Base-by-base conservation (phyloP, 2,113 vertebrate genomes). In the Uropsilus gracilis region DNA sequence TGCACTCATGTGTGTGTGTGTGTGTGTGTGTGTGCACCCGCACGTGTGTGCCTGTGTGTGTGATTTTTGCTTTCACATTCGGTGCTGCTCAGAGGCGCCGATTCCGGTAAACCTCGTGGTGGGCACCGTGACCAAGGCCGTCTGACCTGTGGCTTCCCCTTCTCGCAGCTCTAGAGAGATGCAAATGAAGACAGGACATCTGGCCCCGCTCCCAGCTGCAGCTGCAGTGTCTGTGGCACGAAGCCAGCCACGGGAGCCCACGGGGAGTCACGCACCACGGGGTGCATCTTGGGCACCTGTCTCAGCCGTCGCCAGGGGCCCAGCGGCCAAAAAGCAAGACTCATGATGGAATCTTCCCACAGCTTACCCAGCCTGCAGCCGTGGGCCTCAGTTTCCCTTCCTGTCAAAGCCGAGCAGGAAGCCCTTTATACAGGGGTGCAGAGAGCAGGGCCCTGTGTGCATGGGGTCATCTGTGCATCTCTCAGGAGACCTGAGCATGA, bases 21-120 rank as follows among this genome's bases (percentile, higher is more conserved):
- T n/a, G n/a, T n/a, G n/a, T n/a, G n/a, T n/a, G n/a, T n/a, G 2
- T 32, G 26, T 8, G 10, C 37, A 22, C 32, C 9, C 37, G 20
- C 66, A 7, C 9, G 37, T 48, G 18, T 50, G 71, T 87, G 63
- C 84, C 73, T 96, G 92, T 59, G 48, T 63, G 0, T 0, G 63
- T 94, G 83, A 89, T 72, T 95, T 97, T 95, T 97, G 87, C 93
- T 95, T 98, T 98, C 96, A 96, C 80, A 96, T 97, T 96, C 91
- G 87, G 66, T 96, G 97, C 93, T 95, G 48, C 77, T 71, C 96
- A 96, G 95, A 92, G 96, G 97, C 88, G 92, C 94, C 24, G 84
- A 26, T 98, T 98, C 98, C 98, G 95, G 97, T 98, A 98, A 98
- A 71, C 87, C 95, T 48, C 76, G 24, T 0, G 0, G 34, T 13